Evolutionary conservation across 2,888 invertebrate genomes (phyloP).

Genomic region (Brachypterus glaber): DNA sequence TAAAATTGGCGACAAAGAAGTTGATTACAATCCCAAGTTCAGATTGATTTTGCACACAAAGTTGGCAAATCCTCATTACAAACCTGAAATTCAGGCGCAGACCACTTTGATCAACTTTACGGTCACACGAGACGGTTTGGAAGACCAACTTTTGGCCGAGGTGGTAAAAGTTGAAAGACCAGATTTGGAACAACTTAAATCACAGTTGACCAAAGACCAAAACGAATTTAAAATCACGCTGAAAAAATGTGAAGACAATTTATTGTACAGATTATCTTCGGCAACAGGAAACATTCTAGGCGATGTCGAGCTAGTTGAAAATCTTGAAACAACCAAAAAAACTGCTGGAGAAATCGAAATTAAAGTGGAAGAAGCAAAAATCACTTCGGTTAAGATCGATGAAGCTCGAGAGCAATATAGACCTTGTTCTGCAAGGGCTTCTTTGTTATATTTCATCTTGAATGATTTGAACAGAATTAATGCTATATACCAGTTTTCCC

Average conservation of each 20-base stretch:
- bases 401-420: constrained; percentile 82
- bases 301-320: constrained; percentile 82
- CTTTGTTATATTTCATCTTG: constrained; percentile 85
- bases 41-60: constrained; percentile 84
- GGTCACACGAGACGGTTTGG: constrained; percentile 83
- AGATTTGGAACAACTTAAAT: constrained; percentile 74
- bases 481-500: constrained; percentile 90
- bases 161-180: constrained; percentile 90
- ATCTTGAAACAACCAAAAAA: constrained; percentile 86
- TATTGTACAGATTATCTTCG: constrained; percentile 75
- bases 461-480: constrained; percentile 89
- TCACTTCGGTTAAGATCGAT: constrained; percentile 80
- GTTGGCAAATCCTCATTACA: constrained; percentile 90
- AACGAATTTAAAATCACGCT: constrained; percentile 90
- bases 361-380: constrained; percentile 78
- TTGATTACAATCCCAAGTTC: constrained; percentile 77
- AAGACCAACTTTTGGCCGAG: constrained; percentile 87
- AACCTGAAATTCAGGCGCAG: constrained; percentile 95
- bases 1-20: constrained; percentile 86
- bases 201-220: constrained; percentile 80
- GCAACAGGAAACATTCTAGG: constrained; percentile 88
- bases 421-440: constrained; percentile 76
- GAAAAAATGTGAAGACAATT: constrained; percentile 82
- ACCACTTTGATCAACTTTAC: constrained; percentile 93
- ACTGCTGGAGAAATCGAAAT: constrained; percentile 84